Evolutionary conservation across 2,113 vertebrate species (phyloP), one percentile per base, ranked within the genome.

Genomic region (Heterotilapia buettikoferi): DNA sequence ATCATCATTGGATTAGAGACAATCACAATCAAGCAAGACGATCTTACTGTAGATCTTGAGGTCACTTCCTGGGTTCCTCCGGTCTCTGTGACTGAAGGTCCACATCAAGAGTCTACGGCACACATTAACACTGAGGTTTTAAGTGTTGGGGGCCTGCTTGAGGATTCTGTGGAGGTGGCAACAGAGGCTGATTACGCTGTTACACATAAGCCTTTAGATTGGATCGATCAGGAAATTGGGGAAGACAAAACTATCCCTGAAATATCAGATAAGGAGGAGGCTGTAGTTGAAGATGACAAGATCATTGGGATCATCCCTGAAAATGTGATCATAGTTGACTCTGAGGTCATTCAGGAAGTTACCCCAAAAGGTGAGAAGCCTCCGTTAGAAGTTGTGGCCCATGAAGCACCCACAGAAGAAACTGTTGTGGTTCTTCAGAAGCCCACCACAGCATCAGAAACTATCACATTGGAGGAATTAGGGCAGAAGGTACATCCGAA

Each of bases 301-400:
- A 73, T 86, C 21, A 2, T 50, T 52, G 54, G 45, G 11, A 6
- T 21, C 5, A 52, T 63, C 53, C 81, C 85, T 59, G 71, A 86
- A 9, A 63, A 73, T 61, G 47, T 59, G 45, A 66, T 47, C n/a
- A 61, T 10, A 24, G 9, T 82, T 9, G 59, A 57, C 53, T 21
- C 80, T 26, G 84, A 86, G 9, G 18, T 36, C n/a, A 76, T 83
- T 71, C 36, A 84, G 5, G 80, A 91, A 19, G 56, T 71, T 9
- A 80, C 18, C 38, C 79, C 85, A 73, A 16, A 86, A 38, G 80
- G 79, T n/a, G 83, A 89, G 24, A 89, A 93, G 40, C 88, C 86
- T 3, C 78, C 45, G 0, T 84, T 76, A 29, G 86, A 89, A 9
- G 45, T 7, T 19, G 73, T 63, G 10, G 54, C 38, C 21, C 24